These are phyloP conservation scores for Rhagoletis pomonella DNA, from an alignment of 1,140 invertebrate species.

Conservation along the genomic window DNA sequence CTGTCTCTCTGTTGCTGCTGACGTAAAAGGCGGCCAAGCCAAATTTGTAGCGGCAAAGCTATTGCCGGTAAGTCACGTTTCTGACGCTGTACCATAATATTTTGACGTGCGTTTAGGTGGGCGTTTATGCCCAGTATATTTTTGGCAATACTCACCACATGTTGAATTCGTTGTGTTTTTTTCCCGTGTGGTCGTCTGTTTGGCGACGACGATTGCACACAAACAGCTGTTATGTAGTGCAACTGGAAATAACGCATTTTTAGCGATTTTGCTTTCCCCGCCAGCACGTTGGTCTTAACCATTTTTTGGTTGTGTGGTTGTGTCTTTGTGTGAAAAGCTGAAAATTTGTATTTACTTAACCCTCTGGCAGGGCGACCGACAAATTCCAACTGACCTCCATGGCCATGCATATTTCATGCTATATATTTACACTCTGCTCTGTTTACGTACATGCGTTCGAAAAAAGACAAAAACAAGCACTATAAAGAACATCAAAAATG, in stretches of 20 bases:
- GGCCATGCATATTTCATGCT: constrained; percentile 41
- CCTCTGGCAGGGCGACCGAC: background rate
- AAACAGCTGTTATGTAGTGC: constrained; percentile 15
- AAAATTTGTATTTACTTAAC: constrained; percentile 40
- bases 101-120: background rate
- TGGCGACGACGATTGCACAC: background rate
- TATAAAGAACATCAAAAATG: background rate
- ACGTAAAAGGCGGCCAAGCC: background rate
- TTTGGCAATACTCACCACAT: constrained; percentile 43
- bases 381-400: constrained; percentile 25
- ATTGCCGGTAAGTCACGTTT: constrained; percentile 46
- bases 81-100: background rate
- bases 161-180: background rate
- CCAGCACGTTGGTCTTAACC: background rate
- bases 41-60: constrained; percentile 15
- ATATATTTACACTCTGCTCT: background rate
- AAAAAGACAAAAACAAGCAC: background rate
- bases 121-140: background rate
- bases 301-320: background rate
- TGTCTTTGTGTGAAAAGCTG: background rate
- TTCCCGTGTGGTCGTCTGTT: background rate
- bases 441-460: constrained; percentile 20
- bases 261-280: background rate
- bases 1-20: background rate
- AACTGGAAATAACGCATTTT: constrained; percentile 31